Evolutionary conservation across 2,113 vertebrate species (phyloP), one percentile per base, ranked within the genome.

Genomic region (Zosterops borbonicus): DNA sequence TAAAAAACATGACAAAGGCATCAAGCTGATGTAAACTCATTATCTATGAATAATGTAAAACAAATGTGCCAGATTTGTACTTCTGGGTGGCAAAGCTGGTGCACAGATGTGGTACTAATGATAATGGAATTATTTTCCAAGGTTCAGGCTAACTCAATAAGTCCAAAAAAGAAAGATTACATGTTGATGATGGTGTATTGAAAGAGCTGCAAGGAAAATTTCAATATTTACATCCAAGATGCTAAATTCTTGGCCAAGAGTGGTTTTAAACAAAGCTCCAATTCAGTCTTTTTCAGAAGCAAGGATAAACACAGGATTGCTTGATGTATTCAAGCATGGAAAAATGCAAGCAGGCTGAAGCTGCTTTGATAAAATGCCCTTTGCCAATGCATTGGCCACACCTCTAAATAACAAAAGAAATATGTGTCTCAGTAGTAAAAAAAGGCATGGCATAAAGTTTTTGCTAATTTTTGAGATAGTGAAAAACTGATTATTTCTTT

Each of bases 101-200:
- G 39, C 58, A 64, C 29, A 68, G 33, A 52, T 82, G 13, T 91
- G 29, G 12, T 68, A 44, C 9, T 47, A 53, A 74, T 58, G 44
- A 62, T 73, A 93, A 90, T 24, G 12, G 67, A 87, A 87, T 83
- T 76, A 85, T 86, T 88, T 85, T 88, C 70, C 67, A 83, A 85
- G 31, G 15, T 73, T 52, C 50, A 73, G 73, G 28, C 19, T 46
- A 62, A 56, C 25, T 67, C 58, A 70, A 2, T 60, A 73, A 52
- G 9, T n/a, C 65, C 41, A 49, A 65, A 77, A 55, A 83, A 71
- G 31, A 71, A 92, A 58, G 19, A 70, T 81, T 70, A 28, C 4
- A 9, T 33, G n/a, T 63, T 70, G 35, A 28, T 79, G 13, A 35
- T 70, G 37, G 47, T 50, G 10, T 47, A 21, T 35, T 89, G 68